Conservation (phyloP, 2,888 invertebrate species). For the Oscheius onirici region DNA sequence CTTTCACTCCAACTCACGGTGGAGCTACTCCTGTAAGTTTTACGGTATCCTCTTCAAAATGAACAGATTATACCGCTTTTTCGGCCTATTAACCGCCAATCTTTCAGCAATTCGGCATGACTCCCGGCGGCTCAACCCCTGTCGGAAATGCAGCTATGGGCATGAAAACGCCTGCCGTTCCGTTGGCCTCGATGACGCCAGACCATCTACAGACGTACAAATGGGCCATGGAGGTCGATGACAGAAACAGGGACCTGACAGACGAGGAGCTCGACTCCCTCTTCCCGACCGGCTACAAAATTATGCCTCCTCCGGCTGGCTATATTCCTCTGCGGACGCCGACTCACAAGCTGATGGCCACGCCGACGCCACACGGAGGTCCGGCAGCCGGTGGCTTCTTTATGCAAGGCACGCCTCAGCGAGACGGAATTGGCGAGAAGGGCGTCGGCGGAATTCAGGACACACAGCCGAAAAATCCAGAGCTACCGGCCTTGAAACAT, state of each 20-base stretch:
- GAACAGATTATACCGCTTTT: not conserved
- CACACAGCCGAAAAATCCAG: conserved; percentile 93
- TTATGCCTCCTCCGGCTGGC: conserved; percentile 91
- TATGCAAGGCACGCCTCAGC: conserved; percentile 79
- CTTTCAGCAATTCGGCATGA: conserved; percentile 64
- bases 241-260: conserved; percentile 91
- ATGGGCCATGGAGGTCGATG: conserved; percentile 88
- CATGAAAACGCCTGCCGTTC: conserved; percentile 93
- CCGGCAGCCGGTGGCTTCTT: conserved; percentile 82
- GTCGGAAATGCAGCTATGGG: conserved; percentile 89
- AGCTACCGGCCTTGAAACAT: conserved; percentile 98
- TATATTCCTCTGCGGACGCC: conserved; percentile 97
- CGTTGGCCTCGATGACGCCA: conserved; percentile 89
- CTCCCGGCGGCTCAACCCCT: conserved; percentile 75
- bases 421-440: conserved; percentile 63
- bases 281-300: conserved; percentile 98
- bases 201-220: conserved; percentile 82
- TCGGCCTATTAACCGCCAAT: not conserved
- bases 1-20: conserved; percentile 72
- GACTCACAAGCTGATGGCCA: conserved; percentile 94
- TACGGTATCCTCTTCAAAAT: too few species aligned
- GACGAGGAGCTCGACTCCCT: conserved; percentile 97
- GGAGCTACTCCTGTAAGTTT: conserved; percentile 42
- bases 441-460: conserved; percentile 76
- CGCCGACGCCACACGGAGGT: conserved; percentile 88